phyloP scores from a whole-genome alignment of 2,113 vertebrate species.

The Ammodytes marinus region DNA sequence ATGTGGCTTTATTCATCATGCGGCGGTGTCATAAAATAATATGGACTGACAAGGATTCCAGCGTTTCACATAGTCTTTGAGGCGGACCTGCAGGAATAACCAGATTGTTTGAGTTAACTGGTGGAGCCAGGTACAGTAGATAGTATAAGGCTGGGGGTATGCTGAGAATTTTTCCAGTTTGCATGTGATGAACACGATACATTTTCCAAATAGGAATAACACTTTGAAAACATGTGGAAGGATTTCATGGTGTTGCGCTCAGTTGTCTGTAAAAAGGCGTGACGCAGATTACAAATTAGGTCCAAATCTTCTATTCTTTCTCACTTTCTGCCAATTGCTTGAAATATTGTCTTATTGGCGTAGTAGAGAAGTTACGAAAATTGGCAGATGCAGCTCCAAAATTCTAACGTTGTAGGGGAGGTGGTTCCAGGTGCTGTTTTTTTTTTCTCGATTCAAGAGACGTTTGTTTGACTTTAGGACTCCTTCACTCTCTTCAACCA shows the following conservation, averaged over 20 bases:
- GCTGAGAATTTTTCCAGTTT: background rate
- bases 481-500: background rate
- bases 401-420: background rate
- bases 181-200: background rate
- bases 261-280: background rate
- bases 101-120: background rate
- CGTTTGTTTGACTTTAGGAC: too few relatives aligned
- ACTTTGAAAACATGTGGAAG: too few relatives aligned
- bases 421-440: background rate
- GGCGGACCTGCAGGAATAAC: background rate
- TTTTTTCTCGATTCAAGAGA: too few relatives aligned
- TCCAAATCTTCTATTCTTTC: background rate
- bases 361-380: background rate
- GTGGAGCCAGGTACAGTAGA: background rate
- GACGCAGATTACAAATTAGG: too few relatives aligned
- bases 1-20: slow-evolving; percentile 12
- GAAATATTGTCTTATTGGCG: background rate
- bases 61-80: background rate
- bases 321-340: background rate
- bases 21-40: slow-evolving; percentile 6
- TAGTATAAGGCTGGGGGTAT: background rate
- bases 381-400: background rate
- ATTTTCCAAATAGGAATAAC: background rate
- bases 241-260: background rate
- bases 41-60: background rate